Base-by-base conservation (phyloP, 2,113 vertebrate genomes). In the Grammomys dolichurus region DNA sequence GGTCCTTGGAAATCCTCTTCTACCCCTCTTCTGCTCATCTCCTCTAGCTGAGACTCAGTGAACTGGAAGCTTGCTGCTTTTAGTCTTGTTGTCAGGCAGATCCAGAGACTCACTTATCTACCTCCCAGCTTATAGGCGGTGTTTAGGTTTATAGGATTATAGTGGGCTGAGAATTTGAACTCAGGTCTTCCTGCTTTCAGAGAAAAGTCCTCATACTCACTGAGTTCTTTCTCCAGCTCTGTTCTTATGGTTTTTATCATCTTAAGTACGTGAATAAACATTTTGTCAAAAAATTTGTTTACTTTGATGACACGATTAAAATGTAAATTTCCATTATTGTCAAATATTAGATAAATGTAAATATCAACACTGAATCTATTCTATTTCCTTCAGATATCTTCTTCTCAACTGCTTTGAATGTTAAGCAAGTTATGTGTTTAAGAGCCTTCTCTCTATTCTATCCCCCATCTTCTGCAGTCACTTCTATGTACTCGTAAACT, bases 241-340 rank as follows among this genome's bases (percentile, higher is more conserved):
- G n/a, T 78, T 72, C 13, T 58, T 94, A 67, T 93, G 9, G 12
- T 95, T 89, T 72, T n/a, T 51, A 81, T 84, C 94, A 80, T 54
- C 17, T 46, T 78, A 75, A 84, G 5, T 76, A 89, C 80, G 6
- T 95, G 16, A 95, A 89, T 67, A 94, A 36, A 80, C 10, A 85
- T 89, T 95, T 86, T 65, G 14, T 58, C 86, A 75, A 43, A 67
- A 16, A 20, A 1, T 40, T 19, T 67, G n/a, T 22, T 69, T 86
- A 36, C 40, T 7, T 69, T 36, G 28, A 86, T 48, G 33, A 31
- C 63, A 86, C 0, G 4, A 86, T 67, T 51, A 89, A 90, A 69
- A 69, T 70, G 54, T 95, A 63, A 56, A 65, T 65, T 65, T 31
- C 6, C 2, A 43, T 24, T 65, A 19, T 63, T 84, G 58, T 84